Conservation (phyloP, 2,888 invertebrate genomes). For the Oxytorus armatus region DNA sequence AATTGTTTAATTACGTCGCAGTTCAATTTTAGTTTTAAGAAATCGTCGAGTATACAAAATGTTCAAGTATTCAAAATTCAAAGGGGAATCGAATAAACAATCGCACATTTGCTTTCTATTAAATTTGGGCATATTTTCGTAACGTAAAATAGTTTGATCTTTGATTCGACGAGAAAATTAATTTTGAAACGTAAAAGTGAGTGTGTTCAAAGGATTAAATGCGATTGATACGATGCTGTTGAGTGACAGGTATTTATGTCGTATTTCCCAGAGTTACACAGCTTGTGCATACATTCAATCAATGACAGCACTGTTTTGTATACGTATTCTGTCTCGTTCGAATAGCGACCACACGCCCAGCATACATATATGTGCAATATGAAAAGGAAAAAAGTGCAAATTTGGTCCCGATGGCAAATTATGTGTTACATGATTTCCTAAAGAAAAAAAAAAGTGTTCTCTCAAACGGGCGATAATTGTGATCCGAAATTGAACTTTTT, state of each 20-base stretch:
- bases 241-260: constrained; percentile 28
- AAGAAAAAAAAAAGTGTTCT: no score
- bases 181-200: not conserved
- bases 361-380: not conserved
- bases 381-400: no score
- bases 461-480: no score
- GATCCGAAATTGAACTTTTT: no score
- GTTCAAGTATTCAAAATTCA: no score
- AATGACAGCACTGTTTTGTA: constrained; percentile 44
- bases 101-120: not conserved
- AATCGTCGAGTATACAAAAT: no score
- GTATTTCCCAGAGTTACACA: constrained; percentile 26
- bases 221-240: constrained; percentile 26
- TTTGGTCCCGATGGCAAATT: no score
- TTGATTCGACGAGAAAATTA: not conserved
- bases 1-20: no score
- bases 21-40: no score
- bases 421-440: no score
- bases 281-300: constrained; percentile 47
- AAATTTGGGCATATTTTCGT: not conserved
- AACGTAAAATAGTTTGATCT: not conserved
- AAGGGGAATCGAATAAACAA: no score
- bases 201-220: not conserved
- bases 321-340: constrained; percentile 38
- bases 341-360: constrained; percentile 30